Conservation (phyloP, 2,797 vertebrate genomes). For the Dallia pectoralis region DNA sequence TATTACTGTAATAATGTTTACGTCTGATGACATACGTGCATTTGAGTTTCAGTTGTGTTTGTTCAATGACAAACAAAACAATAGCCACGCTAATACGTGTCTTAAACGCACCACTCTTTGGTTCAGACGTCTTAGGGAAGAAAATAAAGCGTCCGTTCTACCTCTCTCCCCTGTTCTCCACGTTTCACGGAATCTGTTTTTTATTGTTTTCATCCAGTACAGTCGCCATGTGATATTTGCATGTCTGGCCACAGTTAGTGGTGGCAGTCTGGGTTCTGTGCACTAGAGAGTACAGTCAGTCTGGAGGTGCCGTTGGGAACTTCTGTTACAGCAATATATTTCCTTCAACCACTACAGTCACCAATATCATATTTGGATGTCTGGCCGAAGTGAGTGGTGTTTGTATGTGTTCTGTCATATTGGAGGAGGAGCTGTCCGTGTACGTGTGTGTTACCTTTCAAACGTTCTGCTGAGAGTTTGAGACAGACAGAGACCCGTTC, state of each 20-base stretch:
- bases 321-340: slow-evolving; percentile 30
- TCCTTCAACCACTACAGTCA: neutral
- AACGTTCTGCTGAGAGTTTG: slow-evolving; percentile 65
- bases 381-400: neutral
- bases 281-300: slow-evolving; percentile 46
- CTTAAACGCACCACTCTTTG: neutral
- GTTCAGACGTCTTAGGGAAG: neutral
- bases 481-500: slow-evolving; percentile 46
- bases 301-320: slow-evolving; percentile 46
- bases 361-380: neutral
- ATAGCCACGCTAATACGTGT: neutral
- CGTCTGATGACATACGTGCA: no score
- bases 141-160: slow-evolving; percentile 2
- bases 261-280: neutral
- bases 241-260: neutral
- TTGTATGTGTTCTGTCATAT: slow-evolving; percentile 34
- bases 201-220: slow-evolving; percentile 20
- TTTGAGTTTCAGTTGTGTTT: no score
- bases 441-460: slow-evolving; percentile 48
- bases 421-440: slow-evolving; percentile 57
- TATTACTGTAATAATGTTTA: no score
- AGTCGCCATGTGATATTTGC: neutral
- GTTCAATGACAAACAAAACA: neutral
- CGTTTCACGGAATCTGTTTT: slow-evolving; percentile 30
- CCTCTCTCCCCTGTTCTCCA: neutral